A percentile compares a stretch with the other conserved stretches of the same genome.
phyloP scores from a whole-genome alignment of 1,140 invertebrate species.

The Oryctes rhinoceros region DNA sequence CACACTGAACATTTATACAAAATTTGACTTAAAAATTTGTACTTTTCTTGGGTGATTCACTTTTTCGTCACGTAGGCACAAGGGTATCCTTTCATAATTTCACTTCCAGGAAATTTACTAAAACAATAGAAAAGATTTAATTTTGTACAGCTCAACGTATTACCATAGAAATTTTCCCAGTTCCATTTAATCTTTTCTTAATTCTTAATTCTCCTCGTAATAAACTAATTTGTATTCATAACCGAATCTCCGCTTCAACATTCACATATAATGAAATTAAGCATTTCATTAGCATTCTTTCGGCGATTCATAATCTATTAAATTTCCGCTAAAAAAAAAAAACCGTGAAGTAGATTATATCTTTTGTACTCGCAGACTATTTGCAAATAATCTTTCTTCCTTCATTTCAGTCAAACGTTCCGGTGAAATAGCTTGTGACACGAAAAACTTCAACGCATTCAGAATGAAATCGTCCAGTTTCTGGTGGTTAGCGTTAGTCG shows the following conservation, averaged over 20 bases:
- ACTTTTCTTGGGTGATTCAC: too few relatives aligned
- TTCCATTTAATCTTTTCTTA: not conserved
- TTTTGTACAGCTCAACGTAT: not conserved
- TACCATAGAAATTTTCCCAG: not conserved
- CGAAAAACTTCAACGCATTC: constrained; percentile 15
- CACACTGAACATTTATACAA: too few relatives aligned
- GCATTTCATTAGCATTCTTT: constrained; percentile 37
- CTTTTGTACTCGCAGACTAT: constrained; percentile 5
- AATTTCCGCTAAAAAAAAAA: not conserved
- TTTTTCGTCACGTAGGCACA: too few relatives aligned
- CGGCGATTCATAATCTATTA: constrained; percentile 7
- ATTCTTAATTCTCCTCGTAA: not conserved
- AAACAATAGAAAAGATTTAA: not conserved
- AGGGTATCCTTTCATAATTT: too few relatives aligned
- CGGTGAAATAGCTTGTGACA: not conserved
- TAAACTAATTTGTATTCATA: constrained; percentile 37
- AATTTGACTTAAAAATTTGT: too few relatives aligned
- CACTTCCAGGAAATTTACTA: too few relatives aligned
- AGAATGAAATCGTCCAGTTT: constrained; percentile 54
- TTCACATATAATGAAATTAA: constrained; percentile 29
- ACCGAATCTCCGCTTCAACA: not conserved
- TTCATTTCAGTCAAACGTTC: constrained; percentile 13
- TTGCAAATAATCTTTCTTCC: constrained; percentile 16
- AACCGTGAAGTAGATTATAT: not conserved
- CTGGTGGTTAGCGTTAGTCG: constrained; percentile 51